Conservation (phyloP, 2,797 vertebrate species). For the Myotis vivesi region DNA sequence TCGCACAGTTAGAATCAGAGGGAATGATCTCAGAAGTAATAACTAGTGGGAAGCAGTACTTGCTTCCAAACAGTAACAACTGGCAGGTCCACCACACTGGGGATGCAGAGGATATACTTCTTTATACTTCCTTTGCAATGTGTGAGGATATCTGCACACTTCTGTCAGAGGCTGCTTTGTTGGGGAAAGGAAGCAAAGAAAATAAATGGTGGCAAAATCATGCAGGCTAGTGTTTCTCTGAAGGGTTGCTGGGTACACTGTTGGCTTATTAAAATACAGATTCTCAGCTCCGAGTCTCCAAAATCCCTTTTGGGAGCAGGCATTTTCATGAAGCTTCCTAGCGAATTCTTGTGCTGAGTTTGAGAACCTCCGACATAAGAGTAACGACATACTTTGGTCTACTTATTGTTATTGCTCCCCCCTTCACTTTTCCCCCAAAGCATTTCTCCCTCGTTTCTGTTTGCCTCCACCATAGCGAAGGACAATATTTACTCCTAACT, state of each 20-base stretch:
- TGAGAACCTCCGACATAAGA: neutral
- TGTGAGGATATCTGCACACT: neutral
- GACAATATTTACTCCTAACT: neutral
- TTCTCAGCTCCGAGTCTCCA: neutral
- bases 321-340: neutral
- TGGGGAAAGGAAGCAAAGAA: neutral
- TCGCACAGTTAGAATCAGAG: neutral
- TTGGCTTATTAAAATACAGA: neutral
- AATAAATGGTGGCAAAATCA: neutral
- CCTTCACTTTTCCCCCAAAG: neutral
- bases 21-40: neutral
- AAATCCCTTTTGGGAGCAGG: neutral
- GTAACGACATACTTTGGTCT: neutral
- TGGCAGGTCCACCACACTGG: neutral
- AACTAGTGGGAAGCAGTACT: neutral
- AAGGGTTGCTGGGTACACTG: neutral
- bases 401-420: neutral
- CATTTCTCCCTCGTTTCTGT: neutral
- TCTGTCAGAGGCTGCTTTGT: neutral
- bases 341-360: neutral
- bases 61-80: neutral
- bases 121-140: neutral
- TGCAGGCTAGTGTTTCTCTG: neutral
- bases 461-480: neutral
- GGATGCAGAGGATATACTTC: neutral